Evolutionary conservation across 1,140 invertebrate genomes (phyloP).

Genomic region (Eriocheir sinensis): DNA sequence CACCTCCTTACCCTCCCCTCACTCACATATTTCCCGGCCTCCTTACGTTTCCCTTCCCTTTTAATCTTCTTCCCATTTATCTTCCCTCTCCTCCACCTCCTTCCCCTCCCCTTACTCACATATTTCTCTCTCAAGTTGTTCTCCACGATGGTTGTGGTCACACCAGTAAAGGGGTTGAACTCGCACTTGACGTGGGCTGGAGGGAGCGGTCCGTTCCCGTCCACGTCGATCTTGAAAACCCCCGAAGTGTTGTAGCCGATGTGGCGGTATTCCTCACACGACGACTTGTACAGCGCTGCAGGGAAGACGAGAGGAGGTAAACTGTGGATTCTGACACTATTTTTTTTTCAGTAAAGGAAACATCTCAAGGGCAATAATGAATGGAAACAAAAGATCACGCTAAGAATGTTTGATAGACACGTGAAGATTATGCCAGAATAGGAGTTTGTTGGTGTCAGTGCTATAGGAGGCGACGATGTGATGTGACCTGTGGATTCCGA

Average conservation of each 20-base stretch:
- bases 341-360: no score
- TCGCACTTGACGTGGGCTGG: constrained; percentile 58
- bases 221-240: constrained; percentile 58
- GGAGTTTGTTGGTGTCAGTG: no score
- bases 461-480: no score
- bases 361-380: no score
- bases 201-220: constrained; percentile 68
- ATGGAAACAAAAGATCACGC: no score
- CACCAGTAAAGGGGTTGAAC: constrained; percentile 42
- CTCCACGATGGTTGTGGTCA: constrained; percentile 44
- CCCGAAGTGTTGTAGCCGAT: constrained; percentile 61
- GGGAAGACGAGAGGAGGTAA: neutral
- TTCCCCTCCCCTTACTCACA: constrained; percentile 32
- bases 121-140: constrained; percentile 52
- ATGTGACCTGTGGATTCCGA: no score
- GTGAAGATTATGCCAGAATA: no score
- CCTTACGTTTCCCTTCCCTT: no score
- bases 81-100: no score
- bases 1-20: no score
- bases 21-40: neutral
- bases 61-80: neutral
- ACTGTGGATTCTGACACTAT: neutral
- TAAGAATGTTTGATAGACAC: no score
- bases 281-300: constrained; percentile 66
- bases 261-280: constrained; percentile 70